phyloP scores from a whole-genome alignment of 2,888 invertebrate genomes.

The Lutraria lutraria region DNA sequence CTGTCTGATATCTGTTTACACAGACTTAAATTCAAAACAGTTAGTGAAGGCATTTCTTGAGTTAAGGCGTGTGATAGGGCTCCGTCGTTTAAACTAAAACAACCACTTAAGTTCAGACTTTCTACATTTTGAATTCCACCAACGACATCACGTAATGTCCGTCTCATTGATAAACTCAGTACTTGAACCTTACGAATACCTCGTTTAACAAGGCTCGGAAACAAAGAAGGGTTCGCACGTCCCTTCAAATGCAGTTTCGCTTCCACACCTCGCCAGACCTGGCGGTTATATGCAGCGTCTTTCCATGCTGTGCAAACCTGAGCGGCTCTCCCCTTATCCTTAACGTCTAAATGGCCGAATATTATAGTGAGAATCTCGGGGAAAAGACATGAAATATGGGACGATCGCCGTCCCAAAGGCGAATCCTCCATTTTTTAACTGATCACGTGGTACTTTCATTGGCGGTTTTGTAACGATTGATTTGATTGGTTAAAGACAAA shows the following conservation, averaged over 20 bases:
- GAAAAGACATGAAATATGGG: slow-evolving; percentile 93
- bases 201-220: slow-evolving; percentile 94
- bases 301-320: slow-evolving; percentile 94
- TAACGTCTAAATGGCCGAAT: slow-evolving; percentile 95
- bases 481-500: slow-evolving; percentile 49
- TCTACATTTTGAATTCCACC: slow-evolving; percentile 94
- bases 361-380: slow-evolving; percentile 97
- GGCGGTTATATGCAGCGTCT: slow-evolving; percentile 96
- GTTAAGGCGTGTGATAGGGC: slow-evolving; percentile 94
- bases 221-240: slow-evolving; percentile 92
- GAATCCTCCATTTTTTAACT: slow-evolving; percentile 68
- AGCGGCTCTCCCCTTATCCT: slow-evolving; percentile 95
- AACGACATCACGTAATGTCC: slow-evolving; percentile 94
- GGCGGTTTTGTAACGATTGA: slow-evolving; percentile 13
- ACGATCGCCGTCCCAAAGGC: slow-evolving; percentile 60
- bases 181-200: slow-evolving; percentile 96
- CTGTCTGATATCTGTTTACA: slow-evolving; percentile 98
- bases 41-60: slow-evolving; percentile 91
- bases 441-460: slow-evolving; percentile 61
- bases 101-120: slow-evolving; percentile 95
- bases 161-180: slow-evolving; percentile 90
- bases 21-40: slow-evolving; percentile 94
- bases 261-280: slow-evolving; percentile 97
- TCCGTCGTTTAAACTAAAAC: slow-evolving; percentile 96
- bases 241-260: slow-evolving; percentile 94